A percentile compares a stretch with the other conserved stretches of the same genome.
These are phyloP conservation scores for Platynereis dumerilii DNA, from an alignment of 2,888 invertebrate genomes.

Conservation along the genomic window DNA sequence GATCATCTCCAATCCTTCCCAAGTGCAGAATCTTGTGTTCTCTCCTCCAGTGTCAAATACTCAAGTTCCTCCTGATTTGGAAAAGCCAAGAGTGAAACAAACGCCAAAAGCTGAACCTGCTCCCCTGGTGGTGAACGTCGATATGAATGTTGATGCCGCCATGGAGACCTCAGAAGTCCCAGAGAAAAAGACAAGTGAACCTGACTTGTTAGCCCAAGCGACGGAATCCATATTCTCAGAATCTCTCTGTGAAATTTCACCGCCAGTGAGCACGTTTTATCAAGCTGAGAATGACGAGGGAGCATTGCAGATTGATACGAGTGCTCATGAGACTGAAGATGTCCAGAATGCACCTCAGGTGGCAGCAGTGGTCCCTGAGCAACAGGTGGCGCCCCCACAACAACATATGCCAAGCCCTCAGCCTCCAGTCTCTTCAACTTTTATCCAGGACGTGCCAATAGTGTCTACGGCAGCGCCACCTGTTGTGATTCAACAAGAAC, in stretches of 20 bases:
- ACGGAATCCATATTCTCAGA: slow-evolving; percentile 61
- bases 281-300: slow-evolving; percentile 56
- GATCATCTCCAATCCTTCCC: neutral
- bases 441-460: too few species aligned
- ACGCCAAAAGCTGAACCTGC: neutral
- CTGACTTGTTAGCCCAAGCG: slow-evolving; percentile 63
- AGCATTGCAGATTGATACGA: slow-evolving; percentile 54
- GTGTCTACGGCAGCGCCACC: too few species aligned
- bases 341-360: neutral
- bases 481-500: neutral
- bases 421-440: neutral
- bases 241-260: slow-evolving; percentile 26
- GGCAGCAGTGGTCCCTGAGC: too few species aligned
- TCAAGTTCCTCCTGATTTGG: neutral
- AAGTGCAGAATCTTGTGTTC: neutral
- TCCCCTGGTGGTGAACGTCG: neutral
- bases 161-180: neutral
- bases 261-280: slow-evolving; percentile 46
- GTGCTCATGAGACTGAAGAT: slow-evolving; percentile 45
- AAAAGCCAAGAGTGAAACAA: neutral
- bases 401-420: neutral
- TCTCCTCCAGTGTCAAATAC: neutral
- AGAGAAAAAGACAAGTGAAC: slow-evolving; percentile 17
- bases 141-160: neutral
- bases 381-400: neutral